Evolutionary conservation across 2,888 invertebrate genomes (phyloP).

Genomic region (Drosophila barbarae): DNA sequence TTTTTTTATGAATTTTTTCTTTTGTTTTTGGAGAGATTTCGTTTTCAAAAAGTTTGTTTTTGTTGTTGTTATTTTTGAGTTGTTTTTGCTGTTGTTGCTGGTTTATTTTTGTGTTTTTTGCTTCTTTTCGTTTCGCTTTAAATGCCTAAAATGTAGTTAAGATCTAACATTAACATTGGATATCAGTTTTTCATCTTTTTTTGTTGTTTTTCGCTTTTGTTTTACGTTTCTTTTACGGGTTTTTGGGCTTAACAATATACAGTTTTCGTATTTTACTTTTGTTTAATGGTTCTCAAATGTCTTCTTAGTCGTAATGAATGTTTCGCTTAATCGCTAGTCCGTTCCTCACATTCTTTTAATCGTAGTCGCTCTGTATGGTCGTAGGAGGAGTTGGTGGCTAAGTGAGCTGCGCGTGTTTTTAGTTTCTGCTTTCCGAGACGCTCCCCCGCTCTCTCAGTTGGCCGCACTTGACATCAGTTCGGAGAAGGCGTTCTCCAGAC

Average conservation of each 20-base stretch:
- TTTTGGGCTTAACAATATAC: constrained; percentile 62
- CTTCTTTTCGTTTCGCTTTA: constrained; percentile 47
- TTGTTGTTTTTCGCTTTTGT: constrained; percentile 21
- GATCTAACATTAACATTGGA: constrained; percentile 69
- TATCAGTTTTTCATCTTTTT: constrained; percentile 53
- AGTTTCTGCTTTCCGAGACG: constrained; percentile 41
- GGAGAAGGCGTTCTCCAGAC: constrained; percentile 94
- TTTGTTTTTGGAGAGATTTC: constrained; percentile 71
- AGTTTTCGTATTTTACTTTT: constrained; percentile 52
- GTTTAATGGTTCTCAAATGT: constrained; percentile 59
- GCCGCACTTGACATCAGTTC: constrained; percentile 83
- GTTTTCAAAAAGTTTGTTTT: constrained; percentile 65
- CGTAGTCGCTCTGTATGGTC: constrained; percentile 64
- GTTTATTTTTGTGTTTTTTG: constrained; percentile 40
- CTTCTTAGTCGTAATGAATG: constrained; percentile 71
- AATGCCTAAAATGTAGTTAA: constrained; percentile 71
- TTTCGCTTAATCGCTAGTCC: constrained; percentile 57
- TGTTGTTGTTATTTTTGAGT: constrained; percentile 43
- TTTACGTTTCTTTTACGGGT: constrained; percentile 26
- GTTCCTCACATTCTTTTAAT: constrained; percentile 42
- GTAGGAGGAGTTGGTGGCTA: constrained; percentile 40
- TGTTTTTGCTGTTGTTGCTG: constrained; percentile 51
- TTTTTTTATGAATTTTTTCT: constrained; percentile 27
- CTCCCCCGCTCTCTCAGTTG: constrained; percentile 70
- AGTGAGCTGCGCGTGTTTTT: constrained; percentile 63